Evolutionary conservation across 2,888 invertebrate species (phyloP), one percentile per base, ranked within the genome.

Genomic region (Meteorus colon): DNA sequence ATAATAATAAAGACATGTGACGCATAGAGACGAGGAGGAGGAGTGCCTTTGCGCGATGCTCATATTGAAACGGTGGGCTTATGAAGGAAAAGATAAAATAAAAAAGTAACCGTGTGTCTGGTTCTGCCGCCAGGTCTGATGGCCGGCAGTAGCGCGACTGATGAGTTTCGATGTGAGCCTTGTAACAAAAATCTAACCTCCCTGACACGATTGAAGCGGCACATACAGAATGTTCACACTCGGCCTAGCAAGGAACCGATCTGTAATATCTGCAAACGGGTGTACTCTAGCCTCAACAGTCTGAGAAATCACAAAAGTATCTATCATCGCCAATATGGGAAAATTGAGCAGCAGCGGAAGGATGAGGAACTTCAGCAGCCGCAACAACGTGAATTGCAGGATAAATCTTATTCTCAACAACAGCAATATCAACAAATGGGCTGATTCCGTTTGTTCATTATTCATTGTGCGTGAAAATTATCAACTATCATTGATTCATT

Each of bases 191-290:
- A 95, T 91, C 92, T 96, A 89, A 95, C 95, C 89, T 95, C 95
- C 86, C 92, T 96, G 90, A 96, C 96, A 88, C 93, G 96, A 90
- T 94, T 96, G 92, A 96, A 96, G 93, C 94, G 96, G 88, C 96
- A 96, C 92, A 96, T 96, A 92, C 96, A 96, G 92, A 96, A 96
- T 92, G 96, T 96, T 87, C 96, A 96, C 92, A 95, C 96, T 94
- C 93, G 95, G 88, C 96, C 96, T 87, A 95, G 96, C 90, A 94
- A 96, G 92, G 96, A 96, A 92, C 96, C 96, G 84, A 95, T 96
- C 90, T 96, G 96, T 93, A 96, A 95, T 92, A 96, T 96, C 90
- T 96, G 96, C 93, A 96, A 96, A 91, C 94, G 96, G 90, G 96
- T 96, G 86, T 96, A 96, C 92, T 96, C 96, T 92, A 96, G 96